phyloP scores from a whole-genome alignment of 2,888 invertebrate genomes.

The Drosophila bunnanda region DNA sequence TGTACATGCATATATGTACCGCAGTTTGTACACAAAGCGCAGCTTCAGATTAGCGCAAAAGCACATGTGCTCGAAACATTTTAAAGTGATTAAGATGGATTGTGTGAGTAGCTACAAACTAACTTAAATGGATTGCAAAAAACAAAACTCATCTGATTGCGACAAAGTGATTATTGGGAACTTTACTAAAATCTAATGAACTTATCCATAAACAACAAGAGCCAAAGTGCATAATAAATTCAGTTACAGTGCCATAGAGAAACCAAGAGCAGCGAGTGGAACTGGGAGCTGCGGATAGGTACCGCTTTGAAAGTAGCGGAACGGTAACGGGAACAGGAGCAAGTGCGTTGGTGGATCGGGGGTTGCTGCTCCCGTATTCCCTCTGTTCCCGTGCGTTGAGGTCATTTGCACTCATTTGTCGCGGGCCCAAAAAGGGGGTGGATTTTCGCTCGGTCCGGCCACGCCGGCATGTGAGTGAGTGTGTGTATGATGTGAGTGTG shows the following conservation, averaged over 20 bases:
- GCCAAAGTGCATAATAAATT: conserved; percentile 34
- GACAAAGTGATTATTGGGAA: background rate
- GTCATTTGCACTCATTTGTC: conserved; percentile 49
- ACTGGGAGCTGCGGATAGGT: conserved; percentile 17
- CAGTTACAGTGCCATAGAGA: conserved; percentile 17
- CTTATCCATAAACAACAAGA: conserved; percentile 18
- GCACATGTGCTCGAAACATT: background rate
- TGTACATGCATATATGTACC: background rate
- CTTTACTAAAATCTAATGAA: background rate
- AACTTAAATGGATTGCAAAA: background rate
- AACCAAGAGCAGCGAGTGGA: conserved; percentile 25
- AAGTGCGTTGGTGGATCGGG: conserved; percentile 67
- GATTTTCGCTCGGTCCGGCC: conserved; percentile 56
- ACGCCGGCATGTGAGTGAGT: conserved; percentile 26
- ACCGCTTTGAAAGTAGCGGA: conserved; percentile 25
- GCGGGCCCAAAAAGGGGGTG: conserved; percentile 65
- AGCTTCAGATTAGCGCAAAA: background rate
- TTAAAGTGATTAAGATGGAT: background rate
- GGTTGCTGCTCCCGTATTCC: conserved; percentile 58
- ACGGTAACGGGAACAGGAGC: conserved; percentile 48
- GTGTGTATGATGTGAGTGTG: conserved; percentile 36
- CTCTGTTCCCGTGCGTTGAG: conserved; percentile 34
- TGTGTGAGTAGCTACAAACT: conserved; percentile 26
- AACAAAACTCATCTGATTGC: conserved; percentile 1
- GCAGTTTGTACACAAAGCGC: background rate